phyloP scores from a whole-genome alignment of 2,888 invertebrate genomes.

The Erebia epiphron region DNA sequence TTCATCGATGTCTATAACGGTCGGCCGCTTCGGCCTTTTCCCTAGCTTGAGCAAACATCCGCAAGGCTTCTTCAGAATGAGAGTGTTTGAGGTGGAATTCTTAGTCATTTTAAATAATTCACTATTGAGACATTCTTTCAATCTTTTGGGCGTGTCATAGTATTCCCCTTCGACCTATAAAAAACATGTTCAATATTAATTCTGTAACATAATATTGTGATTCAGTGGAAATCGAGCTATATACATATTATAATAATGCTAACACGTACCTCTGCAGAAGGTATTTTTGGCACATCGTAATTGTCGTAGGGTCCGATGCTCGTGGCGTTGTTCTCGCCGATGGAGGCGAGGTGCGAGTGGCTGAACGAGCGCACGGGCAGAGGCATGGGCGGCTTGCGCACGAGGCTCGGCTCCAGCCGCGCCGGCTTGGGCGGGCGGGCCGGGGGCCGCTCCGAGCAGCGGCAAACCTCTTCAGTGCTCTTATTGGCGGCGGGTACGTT shows the following conservation, averaged over 20 bases:
- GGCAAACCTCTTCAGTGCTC: conserved; percentile 56
- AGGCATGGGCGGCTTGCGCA: conserved; percentile 64
- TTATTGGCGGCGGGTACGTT: background rate
- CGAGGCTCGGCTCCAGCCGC: conserved; percentile 53
- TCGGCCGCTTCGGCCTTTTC: conserved; percentile 59
- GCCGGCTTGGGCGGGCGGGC: conserved; percentile 85
- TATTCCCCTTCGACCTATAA: conserved; percentile 79
- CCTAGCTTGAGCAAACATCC: conserved; percentile 85
- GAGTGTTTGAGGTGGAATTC: conserved; percentile 79
- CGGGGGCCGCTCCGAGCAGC: conserved; percentile 68
- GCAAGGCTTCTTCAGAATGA: conserved; percentile 86
- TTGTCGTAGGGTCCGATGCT: conserved; percentile 87
- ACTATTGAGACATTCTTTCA: conserved; percentile 85
- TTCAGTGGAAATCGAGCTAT: too few relatives aligned
- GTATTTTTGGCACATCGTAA: conserved; percentile 89
- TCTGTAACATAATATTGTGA: background rate
- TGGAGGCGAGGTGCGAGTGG: conserved; percentile 49
- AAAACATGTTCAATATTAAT: conserved; percentile 2
- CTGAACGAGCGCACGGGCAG: conserved; percentile 51
- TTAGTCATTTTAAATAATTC: conserved; percentile 74
- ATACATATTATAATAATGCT: too few relatives aligned
- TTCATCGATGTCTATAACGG: conserved; percentile 67
- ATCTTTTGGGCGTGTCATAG: conserved; percentile 89
- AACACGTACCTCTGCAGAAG: conserved; percentile 73
- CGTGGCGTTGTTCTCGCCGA: conserved; percentile 51